phyloP scores from a whole-genome alignment of 2,797 vertebrate species.

The Heliangelus exortis region DNA sequence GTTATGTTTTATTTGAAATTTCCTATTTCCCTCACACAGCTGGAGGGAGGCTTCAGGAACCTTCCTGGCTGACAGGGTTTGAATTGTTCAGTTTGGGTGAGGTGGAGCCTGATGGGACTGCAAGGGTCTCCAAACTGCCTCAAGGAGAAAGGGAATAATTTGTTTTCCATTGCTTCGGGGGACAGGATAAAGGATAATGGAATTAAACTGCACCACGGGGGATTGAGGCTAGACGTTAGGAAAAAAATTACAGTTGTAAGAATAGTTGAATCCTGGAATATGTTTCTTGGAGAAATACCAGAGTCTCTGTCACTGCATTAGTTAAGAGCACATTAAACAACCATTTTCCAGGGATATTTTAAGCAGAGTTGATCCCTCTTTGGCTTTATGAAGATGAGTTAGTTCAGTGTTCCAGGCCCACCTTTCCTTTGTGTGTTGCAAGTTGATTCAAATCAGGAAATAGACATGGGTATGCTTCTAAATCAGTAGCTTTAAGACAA shows the following conservation, averaged over 20 bases:
- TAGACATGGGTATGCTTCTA: not conserved
- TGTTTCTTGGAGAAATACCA: not conserved
- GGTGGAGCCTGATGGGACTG: not conserved
- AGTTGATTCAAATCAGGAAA: not conserved
- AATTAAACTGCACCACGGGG: not conserved
- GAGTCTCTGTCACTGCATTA: not conserved
- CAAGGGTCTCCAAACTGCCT: not conserved
- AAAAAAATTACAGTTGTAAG: not conserved
- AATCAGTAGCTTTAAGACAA: not conserved
- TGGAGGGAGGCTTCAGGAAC: not conserved
- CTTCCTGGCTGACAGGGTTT: not conserved
- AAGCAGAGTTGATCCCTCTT: not conserved
- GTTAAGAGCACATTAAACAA: not conserved
- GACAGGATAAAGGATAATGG: not conserved
- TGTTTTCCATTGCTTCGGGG: conserved; percentile 28
- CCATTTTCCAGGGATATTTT: not conserved
- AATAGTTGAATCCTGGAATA: not conserved
- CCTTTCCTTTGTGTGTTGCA: not conserved
- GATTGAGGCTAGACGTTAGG: not conserved
- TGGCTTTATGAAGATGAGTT: not conserved
- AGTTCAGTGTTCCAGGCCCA: not conserved
- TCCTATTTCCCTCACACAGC: no score
- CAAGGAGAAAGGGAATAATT: not conserved
- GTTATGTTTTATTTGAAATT: not conserved
- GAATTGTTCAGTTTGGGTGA: not conserved